These are phyloP conservation scores for Bujurquina vittata DNA, from an alignment of 2,113 vertebrate species.

Conservation along the genomic window DNA sequence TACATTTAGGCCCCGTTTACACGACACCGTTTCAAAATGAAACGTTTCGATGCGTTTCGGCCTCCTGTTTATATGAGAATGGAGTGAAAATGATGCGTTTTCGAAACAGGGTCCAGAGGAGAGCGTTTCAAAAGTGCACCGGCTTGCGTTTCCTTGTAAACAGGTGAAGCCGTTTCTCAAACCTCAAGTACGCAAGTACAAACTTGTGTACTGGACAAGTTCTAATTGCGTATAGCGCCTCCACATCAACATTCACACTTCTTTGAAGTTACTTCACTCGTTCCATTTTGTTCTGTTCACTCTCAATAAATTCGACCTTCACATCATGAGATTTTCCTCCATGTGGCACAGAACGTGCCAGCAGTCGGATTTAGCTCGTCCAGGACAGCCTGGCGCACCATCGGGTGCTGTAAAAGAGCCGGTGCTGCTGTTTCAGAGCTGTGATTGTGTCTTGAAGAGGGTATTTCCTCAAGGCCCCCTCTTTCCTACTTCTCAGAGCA, in stretches of 20 bases:
- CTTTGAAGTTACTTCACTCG: not conserved
- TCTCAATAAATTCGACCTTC: slow-evolving; percentile 33
- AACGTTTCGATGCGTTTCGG: too few relatives aligned
- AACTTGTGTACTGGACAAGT: too few relatives aligned
- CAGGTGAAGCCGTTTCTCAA: too few relatives aligned
- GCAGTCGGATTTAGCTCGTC: slow-evolving; percentile 18
- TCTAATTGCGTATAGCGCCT: too few relatives aligned
- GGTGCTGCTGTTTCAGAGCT: slow-evolving; percentile 33
- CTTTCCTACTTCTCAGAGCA: not conserved
- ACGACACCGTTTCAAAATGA: too few relatives aligned
- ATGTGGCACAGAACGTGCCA: slow-evolving; percentile 7
- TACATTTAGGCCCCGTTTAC: too few relatives aligned
- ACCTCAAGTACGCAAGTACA: too few relatives aligned
- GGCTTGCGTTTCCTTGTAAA: too few relatives aligned
- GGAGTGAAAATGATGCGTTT: too few relatives aligned
- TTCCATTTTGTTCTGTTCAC: not conserved
- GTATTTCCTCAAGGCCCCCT: slow-evolving; percentile 42
- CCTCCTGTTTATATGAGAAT: too few relatives aligned
- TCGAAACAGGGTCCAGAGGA: too few relatives aligned
- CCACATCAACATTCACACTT: not conserved
- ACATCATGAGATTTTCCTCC: slow-evolving; percentile 34
- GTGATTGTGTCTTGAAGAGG: slow-evolving; percentile 34
- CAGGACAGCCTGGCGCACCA: slow-evolving; percentile 28
- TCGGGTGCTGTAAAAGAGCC: slow-evolving; percentile 42
- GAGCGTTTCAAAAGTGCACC: too few relatives aligned